phyloP scores from a whole-genome alignment of 2,888 invertebrate genomes.

The Rotaria magnacalcarata region DNA sequence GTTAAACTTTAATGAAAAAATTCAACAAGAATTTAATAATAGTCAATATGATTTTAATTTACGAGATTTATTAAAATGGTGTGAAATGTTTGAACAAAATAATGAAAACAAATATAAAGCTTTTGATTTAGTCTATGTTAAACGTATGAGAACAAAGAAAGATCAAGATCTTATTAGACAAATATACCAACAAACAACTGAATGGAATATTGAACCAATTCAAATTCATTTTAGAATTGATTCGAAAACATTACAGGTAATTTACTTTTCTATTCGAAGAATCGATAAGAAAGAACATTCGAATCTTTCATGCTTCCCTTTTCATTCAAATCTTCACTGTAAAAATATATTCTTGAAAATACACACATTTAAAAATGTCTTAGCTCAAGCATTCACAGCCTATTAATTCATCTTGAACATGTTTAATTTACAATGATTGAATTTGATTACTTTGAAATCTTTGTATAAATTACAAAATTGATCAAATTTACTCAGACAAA shows the following conservation, averaged over 20 bases:
- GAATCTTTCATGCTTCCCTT: no score
- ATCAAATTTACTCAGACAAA: no score
- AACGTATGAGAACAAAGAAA: constrained; percentile 74
- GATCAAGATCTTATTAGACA: constrained; percentile 68
- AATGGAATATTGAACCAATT: constrained; percentile 58
- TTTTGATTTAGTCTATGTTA: constrained; percentile 76
- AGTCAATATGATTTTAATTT: constrained; percentile 95
- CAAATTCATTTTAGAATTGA: not conserved
- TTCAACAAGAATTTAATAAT: constrained; percentile 73
- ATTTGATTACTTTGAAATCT: no score
- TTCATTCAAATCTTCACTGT: no score
- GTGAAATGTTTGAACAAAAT: constrained; percentile 66
- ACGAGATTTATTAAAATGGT: constrained; percentile 88
- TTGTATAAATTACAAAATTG: no score
- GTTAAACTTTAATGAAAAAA: constrained; percentile 69
- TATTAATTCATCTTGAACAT: no score
- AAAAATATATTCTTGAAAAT: no score
- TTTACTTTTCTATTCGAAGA: no score
- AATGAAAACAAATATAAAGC: constrained; percentile 61
- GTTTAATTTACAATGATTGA: no score
- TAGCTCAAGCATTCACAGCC: no score
- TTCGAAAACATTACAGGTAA: not conserved
- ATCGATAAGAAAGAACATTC: no score
- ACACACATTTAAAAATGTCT: no score
- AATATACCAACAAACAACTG: constrained; percentile 60